phyloP scores from a whole-genome alignment of 2,113 vertebrate genomes.

The Saccopteryx bilineata region DNA sequence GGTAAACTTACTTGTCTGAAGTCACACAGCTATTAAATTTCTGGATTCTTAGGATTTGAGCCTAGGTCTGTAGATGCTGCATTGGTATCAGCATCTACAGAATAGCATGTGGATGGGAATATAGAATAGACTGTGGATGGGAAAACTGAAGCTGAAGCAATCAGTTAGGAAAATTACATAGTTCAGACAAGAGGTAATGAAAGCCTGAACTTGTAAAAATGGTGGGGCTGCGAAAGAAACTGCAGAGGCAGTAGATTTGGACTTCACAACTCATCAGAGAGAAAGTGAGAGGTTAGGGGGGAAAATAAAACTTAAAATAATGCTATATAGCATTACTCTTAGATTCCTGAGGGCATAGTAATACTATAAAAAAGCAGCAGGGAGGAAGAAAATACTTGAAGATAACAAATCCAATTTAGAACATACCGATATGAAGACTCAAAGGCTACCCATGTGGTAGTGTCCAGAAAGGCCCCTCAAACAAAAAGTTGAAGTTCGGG shows the following conservation, averaged over 20 bases:
- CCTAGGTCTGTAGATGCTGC: neutral
- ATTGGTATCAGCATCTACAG: neutral
- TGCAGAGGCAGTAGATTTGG: neutral
- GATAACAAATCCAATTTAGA: neutral
- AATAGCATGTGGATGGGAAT: no score
- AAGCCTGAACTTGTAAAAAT: constrained; percentile 7
- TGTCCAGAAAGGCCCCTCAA: neutral
- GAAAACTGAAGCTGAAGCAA: neutral
- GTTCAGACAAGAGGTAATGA: neutral
- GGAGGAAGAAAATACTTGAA: constrained; percentile 49
- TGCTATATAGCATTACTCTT: constrained; percentile 3
- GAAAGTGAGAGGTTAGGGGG: neutral
- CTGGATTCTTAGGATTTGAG: neutral
- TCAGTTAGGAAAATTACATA: neutral
- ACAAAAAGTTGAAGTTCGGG: neutral
- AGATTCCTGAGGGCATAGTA: neutral
- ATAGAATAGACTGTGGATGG: neutral
- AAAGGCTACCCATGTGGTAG: neutral
- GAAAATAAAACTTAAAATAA: constrained; percentile 47
- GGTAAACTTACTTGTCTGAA: constrained; percentile 42
- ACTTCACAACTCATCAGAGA: constrained; percentile 3
- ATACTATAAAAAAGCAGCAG: neutral
- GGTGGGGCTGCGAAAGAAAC: neutral
- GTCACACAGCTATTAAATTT: constrained; percentile 23
- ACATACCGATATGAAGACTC: neutral